Evolutionary conservation across 1,140 invertebrate species (phyloP).

Genomic region (Bombus pyrosoma): DNA sequence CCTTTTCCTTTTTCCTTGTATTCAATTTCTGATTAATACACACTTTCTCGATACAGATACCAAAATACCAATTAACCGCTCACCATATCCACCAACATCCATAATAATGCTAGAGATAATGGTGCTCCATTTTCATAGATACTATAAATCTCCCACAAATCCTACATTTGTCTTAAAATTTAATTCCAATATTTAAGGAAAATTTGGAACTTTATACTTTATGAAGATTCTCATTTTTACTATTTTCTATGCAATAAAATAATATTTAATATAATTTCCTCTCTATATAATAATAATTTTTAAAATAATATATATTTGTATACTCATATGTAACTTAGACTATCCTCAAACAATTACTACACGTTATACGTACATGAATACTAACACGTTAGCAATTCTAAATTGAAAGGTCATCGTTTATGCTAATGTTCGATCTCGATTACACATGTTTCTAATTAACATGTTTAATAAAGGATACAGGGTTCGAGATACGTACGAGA

Average conservation of each 20-base stretch:
- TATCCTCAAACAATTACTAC: not conserved
- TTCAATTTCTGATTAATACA: constrained; percentile 5
- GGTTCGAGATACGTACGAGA: not conserved
- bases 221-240: too few relatives aligned
- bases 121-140: not conserved
- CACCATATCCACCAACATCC: not conserved
- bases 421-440: not conserved
- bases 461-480: not conserved
- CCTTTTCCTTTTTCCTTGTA: too few relatives aligned
- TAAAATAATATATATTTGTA: not conserved
- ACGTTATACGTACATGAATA: not conserved
- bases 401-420: not conserved
- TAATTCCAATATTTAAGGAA: too few relatives aligned
- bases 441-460: not conserved
- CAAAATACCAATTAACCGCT: constrained; percentile 6
- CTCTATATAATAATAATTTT: not conserved
- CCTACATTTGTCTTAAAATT: too few relatives aligned
- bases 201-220: too few relatives aligned
- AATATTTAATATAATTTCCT: too few relatives aligned
- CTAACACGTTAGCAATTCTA: not conserved
- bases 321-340: not conserved
- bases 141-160: too few relatives aligned
- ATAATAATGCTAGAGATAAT: constrained; percentile 7
- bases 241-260: too few relatives aligned
- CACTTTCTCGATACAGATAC: not conserved